Evolutionary conservation across 2,888 invertebrate genomes (phyloP).

Genomic region (Malthinus seriepunctatus): DNA sequence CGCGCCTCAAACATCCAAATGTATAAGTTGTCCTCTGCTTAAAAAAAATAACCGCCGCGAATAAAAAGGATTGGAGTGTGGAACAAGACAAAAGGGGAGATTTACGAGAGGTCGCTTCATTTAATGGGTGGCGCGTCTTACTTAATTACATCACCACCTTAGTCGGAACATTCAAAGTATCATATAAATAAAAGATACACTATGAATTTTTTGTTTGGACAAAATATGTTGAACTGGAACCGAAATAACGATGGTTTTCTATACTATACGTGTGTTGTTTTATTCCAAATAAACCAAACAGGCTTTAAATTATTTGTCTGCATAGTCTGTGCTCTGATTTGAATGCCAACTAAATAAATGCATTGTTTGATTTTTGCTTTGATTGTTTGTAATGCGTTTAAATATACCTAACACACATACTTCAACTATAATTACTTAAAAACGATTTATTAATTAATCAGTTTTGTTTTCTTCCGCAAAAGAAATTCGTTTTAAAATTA

Average conservation of each 20-base stretch:
- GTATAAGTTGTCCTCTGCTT: conserved; percentile 37
- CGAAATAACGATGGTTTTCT: conserved; percentile 36
- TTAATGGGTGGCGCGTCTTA: conserved; percentile 54
- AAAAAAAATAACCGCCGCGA: conserved; percentile 34
- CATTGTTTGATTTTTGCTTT: conserved; percentile 16
- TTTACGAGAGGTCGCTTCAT: conserved; percentile 52
- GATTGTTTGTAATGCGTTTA: conserved; percentile 14
- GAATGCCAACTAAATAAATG: conserved; percentile 24
- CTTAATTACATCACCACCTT: conserved; percentile 55
- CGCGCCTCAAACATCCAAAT: conserved; percentile 49
- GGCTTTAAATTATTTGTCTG: conserved; percentile 47
- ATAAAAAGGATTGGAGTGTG: conserved; percentile 43
- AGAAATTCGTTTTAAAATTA: too few species aligned
- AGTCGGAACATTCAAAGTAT: conserved; percentile 53
- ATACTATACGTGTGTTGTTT: conserved; percentile 36
- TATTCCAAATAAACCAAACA: conserved; percentile 42
- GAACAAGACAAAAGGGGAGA: conserved; percentile 50
- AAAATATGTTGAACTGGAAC: conserved; percentile 34
- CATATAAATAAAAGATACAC: conserved; percentile 53
- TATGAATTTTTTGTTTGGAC: conserved; percentile 43
- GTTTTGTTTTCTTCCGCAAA: too few species aligned
- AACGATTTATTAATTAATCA: too few species aligned
- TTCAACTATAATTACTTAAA: too few species aligned
- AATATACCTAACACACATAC: background rate
- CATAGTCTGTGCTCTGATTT: conserved; percentile 31